phyloP scores from a whole-genome alignment of 2,113 vertebrate genomes.

The Arothron firmamentum region DNA sequence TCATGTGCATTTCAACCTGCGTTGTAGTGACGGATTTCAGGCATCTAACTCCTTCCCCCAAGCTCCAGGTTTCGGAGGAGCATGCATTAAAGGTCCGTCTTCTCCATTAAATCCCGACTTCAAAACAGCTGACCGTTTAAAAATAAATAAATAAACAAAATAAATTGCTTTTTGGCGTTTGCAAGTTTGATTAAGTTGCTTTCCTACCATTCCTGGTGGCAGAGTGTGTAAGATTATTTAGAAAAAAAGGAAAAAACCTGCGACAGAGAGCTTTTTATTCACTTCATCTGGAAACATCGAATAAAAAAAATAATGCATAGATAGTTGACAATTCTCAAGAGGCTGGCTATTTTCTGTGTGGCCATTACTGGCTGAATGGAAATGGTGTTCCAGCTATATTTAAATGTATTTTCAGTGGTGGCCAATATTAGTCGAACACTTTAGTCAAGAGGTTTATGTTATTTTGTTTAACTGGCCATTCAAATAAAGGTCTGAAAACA shows the following conservation, averaged over 20 bases:
- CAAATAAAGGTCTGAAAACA: no score
- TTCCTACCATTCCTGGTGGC: constrained; percentile 10
- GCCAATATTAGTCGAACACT: no score
- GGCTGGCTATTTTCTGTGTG: no score
- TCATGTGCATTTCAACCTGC: constrained; percentile 37
- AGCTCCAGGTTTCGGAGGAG: constrained; percentile 29
- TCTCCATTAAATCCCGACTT: constrained; percentile 19
- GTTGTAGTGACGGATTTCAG: constrained; percentile 37
- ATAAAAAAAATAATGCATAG: no score
- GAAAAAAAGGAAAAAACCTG: constrained; percentile 1
- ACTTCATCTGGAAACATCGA: no score
- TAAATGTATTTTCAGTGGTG: no score
- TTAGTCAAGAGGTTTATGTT: no score
- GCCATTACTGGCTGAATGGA: no score
- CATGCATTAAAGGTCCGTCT: constrained; percentile 7
- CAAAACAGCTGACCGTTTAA: not conserved
- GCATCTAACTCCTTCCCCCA: constrained; percentile 16
- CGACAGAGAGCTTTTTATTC: not conserved
- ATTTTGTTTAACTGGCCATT: no score
- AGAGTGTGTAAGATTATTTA: not conserved
- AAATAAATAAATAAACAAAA: not conserved
- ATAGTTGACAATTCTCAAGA: no score
- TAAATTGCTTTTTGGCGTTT: not conserved
- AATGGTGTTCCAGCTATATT: no score
- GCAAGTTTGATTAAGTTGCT: constrained; percentile 24